Evolutionary conservation across 2,888 invertebrate species (phyloP), one percentile per base, ranked within the genome.

Genomic region (Ommatoiulus sabulosus): DNA sequence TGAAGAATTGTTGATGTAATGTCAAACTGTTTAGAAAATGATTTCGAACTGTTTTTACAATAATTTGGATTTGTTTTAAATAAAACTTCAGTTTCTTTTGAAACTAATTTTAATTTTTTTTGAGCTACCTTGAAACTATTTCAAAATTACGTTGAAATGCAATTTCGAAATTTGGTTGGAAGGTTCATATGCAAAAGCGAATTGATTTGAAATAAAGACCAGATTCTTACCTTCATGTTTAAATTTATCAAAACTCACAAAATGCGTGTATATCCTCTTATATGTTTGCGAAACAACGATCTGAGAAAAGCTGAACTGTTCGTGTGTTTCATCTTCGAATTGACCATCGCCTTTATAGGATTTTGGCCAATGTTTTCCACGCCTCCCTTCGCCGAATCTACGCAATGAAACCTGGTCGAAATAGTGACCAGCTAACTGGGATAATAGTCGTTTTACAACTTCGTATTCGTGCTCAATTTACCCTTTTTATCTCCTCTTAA

Each of bases 391-490:
- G 57, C n/a, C 57, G 17, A n/a, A 80, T 80, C 80, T 24, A 35
- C 24, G 35, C 80, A 24, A 24, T 72, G 24, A 80, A 80, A 35
- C 35, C 1, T 24, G 8, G 80, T 80, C 80, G 10, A 35, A 35
- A 35, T 35, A 80, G 80, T 35, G 80, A 35, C 80, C 12, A 24
- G 72, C 5, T 63, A 80, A 24, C 80, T 35, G 12, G 80, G 80
- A 80, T 80, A 80, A 80, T 24, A 80, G 80, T 80, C 12, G 80
- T 80, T 80, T 80, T 80, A 80, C 80, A 35, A 80, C 24, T 80
- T 80, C 24, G 35, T 80, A 20, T 80, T 35, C 80, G 20, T 35
- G 80, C 35, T 80, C 35, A 12, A 80, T 80, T 80, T 80, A 24
- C 80, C 80, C 80, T 80, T 80, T 80, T 80, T 80, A 80, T 80